phyloP scores from a whole-genome alignment of 2,888 invertebrate species.

The Drosophila vallismaia region DNA sequence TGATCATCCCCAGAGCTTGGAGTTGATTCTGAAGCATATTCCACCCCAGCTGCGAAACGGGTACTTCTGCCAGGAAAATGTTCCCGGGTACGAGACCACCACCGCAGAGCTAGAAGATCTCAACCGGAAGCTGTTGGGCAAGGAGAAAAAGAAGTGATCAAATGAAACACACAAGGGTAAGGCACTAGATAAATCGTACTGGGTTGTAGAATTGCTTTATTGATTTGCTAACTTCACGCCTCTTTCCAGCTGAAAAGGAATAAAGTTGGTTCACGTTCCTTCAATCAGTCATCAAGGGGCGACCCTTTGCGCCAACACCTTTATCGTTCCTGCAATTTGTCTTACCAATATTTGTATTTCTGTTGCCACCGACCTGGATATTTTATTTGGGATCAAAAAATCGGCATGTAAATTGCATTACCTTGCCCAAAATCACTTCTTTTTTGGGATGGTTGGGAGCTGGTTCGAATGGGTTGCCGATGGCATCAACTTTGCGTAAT shows the following conservation, averaged over 20 bases:
- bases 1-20: conserved; percentile 27
- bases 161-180: background rate
- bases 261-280: conserved; percentile 1
- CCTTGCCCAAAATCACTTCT: conserved; percentile 27
- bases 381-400: conserved; percentile 38
- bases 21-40: conserved; percentile 26
- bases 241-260: background rate
- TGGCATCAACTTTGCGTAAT: conserved; percentile 65
- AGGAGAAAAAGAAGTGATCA: background rate
- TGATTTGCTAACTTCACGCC: no score
- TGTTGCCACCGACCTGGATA: conserved; percentile 31
- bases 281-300: conserved; percentile 47
- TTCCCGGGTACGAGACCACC: conserved; percentile 15
- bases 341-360: conserved; percentile 22
- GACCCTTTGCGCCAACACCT: no score
- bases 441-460: background rate
- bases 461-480: conserved; percentile 33
- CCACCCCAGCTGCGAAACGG: conserved; percentile 42
- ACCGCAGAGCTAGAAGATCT: conserved; percentile 14
- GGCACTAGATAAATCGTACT: background rate
- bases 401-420: conserved; percentile 79
- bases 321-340: conserved; percentile 18
- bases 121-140: conserved; percentile 19
- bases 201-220: no score
- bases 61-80: conserved; percentile 19